phyloP scores from a whole-genome alignment of 1,140 invertebrate genomes.

The Spodoptera litura region DNA sequence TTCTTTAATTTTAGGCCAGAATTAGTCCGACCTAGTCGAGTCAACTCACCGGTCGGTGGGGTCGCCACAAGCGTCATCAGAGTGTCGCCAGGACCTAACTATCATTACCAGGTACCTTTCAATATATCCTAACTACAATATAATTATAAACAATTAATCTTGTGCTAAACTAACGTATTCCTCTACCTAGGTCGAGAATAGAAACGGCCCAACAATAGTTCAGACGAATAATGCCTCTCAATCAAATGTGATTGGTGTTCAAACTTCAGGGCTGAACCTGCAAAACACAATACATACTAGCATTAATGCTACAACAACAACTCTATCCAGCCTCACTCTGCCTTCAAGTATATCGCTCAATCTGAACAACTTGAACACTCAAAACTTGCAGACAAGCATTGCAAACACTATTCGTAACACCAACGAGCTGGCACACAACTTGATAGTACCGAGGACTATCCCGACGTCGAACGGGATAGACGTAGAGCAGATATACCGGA shows the following conservation, averaged over 20 bases:
- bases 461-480: constrained; percentile 71
- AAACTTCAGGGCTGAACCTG: constrained; percentile 65
- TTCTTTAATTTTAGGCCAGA: constrained; percentile 81
- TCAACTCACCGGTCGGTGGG: constrained; percentile 78
- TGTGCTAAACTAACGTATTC: constrained; percentile 27
- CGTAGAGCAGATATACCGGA: constrained; percentile 65
- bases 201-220: constrained; percentile 70
- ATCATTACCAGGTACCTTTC: constrained; percentile 81
- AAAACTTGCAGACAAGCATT: constrained; percentile 66
- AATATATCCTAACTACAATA: not conserved
- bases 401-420: constrained; percentile 63
- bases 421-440: constrained; percentile 74
- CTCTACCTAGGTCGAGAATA: constrained; percentile 71
- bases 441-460: constrained; percentile 69
- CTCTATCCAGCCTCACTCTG: constrained; percentile 65
- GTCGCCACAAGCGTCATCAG: constrained; percentile 92
- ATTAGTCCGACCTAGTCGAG: constrained; percentile 85
- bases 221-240: constrained; percentile 63
- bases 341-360: constrained; percentile 71
- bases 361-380: constrained; percentile 65
- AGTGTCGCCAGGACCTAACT: constrained; percentile 89
- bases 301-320: constrained; percentile 60
- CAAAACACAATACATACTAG: constrained; percentile 69
- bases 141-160: not conserved
- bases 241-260: constrained; percentile 68